Evolutionary conservation across 2,797 vertebrate genomes (phyloP), one percentile per base, ranked within the genome.

Genomic region (Muraenolepis orangiensis): DNA sequence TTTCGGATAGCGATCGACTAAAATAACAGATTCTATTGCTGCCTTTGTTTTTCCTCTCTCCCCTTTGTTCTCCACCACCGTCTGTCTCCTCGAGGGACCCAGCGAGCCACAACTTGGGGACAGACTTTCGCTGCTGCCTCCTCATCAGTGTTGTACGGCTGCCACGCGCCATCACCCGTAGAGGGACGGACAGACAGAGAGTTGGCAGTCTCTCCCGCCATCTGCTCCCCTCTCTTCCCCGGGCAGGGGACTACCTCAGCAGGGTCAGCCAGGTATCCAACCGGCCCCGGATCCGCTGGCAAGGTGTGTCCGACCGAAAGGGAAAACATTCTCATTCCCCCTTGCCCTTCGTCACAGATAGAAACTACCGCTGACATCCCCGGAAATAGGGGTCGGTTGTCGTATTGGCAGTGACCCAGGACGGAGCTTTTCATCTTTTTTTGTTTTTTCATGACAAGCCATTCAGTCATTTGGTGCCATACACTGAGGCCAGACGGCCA

Each of bases 141-240:
- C 61, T 72, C 72, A 36, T 18, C 31, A 0, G 69, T 74, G 36
- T 18, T 71, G 66, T 11, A 11, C 28, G 61, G 31, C 78, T 6
- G 0, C 78, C 76, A 75, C 75, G 40, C 75, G 14, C 77, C 42
- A 36, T 79, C 73, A 78, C 76, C 82, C 76, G 80, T 32, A 66
- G 82, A 6, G 78, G 83, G 81, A 81, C 80, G 82, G 81, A 72
- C 86, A 86, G 89, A 89, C 86, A 83, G 40, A n/a, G 79, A 87
- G 66, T 86, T 84, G 86, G 82, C 85, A 73, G 36, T 77, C 81
- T 64, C 70, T 72, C 72, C 26, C 13, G 81, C 90, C 91, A 91
- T 91, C 92, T 92, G 90, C 85, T 88, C 72, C 3, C 72, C 29
- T 74, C 66, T 69, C 69, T 70, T 82, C 84, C 79, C 69, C 34